Base-by-base conservation (phyloP, 1,140 invertebrate species). In the Coelopa frigida region DNA sequence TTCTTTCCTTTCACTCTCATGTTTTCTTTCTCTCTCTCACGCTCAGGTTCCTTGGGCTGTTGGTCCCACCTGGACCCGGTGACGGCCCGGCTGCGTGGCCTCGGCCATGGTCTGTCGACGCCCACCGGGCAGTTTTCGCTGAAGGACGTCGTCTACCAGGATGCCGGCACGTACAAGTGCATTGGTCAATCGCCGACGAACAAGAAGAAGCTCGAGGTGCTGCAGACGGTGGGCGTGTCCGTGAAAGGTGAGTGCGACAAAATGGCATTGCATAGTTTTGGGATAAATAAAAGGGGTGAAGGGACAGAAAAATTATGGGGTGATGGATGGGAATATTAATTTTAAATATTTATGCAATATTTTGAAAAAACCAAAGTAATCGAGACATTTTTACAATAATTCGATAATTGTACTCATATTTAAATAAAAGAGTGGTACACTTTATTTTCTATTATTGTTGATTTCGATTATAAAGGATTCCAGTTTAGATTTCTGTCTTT, bases 111-210 rank as follows among this genome's bases (percentile, higher is more conserved):
- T 57, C 69, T 80, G 46, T 67, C 78, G 47, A 73, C 79, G 51
- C 72, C 78, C 52, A 75, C 79, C 27, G 78, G 78, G 23, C 72
- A 75, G 18, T 73, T 82, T 36, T 70, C 72, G 21, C 62, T 86
- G 2, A 82, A 81, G 55, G 78, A 80, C 48, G 81, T 86, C 18
- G 71, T 87, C 22, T 87, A 86, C 59, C 84, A 85, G 60, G 83
- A 87, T 53, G 82, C 82, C 15, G 84, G 84, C 4, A 81, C 81
- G 55, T 86, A 86, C 66, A 75, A 82, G 54, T 87, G 84, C 65
- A 78, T 84, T 14, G 76, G 78, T 4, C 79, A 78, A 23, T 77
- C 75, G 49, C 70, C 74, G 37, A 77, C 77, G 46, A 66, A 68
- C 49, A 70, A 70, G 46, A 67, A 72, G 55, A 70, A 72, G 51